Conservation (phyloP, 2,888 invertebrate species). For the Caenorhabditis angaria region DNA sequence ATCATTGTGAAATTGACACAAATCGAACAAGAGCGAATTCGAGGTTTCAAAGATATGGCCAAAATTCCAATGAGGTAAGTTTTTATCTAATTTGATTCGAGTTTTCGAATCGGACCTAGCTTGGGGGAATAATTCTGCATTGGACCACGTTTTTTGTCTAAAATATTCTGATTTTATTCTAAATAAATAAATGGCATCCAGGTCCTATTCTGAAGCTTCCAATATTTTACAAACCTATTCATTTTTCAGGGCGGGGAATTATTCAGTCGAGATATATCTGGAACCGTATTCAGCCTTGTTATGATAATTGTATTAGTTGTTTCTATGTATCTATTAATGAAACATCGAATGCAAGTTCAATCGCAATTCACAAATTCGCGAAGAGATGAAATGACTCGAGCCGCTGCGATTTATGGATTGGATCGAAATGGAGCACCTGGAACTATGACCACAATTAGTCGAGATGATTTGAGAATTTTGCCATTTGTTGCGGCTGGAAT, state of each 20-base stretch:
- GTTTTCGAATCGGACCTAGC: too few relatives aligned
- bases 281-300: constrained; percentile 69
- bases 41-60: constrained; percentile 61
- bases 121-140: too few relatives aligned
- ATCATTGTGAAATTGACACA: constrained; percentile 70
- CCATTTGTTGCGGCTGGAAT: constrained; percentile 59
- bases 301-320: constrained; percentile 70
- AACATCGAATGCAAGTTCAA: constrained; percentile 70
- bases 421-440: constrained; percentile 21
- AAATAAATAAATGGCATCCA: too few relatives aligned
- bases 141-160: too few relatives aligned
- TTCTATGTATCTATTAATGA: constrained; percentile 70
- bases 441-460: constrained; percentile 21
- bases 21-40: constrained; percentile 59
- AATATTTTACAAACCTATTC: too few relatives aligned
- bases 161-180: too few relatives aligned
- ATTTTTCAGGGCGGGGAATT: constrained; percentile 61
- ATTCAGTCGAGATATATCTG: constrained; percentile 68
- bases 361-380: constrained; percentile 50
- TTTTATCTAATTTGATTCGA: too few relatives aligned
- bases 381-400: constrained; percentile 51
- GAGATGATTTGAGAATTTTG: constrained; percentile 41
- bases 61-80: constrained; percentile 20
- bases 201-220: too few relatives aligned
- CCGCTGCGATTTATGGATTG: constrained; percentile 48